Conservation (phyloP, 2,113 vertebrate genomes). For the Thalassarche chlororhynchos region DNA sequence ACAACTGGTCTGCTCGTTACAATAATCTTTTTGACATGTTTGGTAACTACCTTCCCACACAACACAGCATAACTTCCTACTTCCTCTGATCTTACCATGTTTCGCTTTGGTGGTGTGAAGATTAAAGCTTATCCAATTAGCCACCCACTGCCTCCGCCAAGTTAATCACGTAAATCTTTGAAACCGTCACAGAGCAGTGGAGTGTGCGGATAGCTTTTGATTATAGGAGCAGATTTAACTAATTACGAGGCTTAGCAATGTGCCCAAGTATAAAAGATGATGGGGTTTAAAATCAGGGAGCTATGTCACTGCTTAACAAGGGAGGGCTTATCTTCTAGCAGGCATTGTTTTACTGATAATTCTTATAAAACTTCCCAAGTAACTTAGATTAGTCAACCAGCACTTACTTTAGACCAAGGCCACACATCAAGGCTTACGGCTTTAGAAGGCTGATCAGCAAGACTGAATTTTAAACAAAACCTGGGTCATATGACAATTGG, state of each 20-base stretch:
- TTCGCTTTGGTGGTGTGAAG: constrained; percentile 82
- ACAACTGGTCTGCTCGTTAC: constrained; percentile 43
- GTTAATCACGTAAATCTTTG: constrained; percentile 83
- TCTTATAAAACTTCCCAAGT: constrained; percentile 67
- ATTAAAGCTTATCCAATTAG: constrained; percentile 95
- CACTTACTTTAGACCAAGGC: constrained; percentile 76
- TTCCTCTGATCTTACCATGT: constrained; percentile 59
- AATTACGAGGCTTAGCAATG: constrained; percentile 81
- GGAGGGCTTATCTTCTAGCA: constrained; percentile 74
- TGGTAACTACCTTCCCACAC: constrained; percentile 75
- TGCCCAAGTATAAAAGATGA: constrained; percentile 74
- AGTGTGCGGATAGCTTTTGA: constrained; percentile 69
- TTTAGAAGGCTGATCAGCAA: constrained; percentile 55
- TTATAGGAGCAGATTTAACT: constrained; percentile 82
- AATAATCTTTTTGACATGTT: constrained; percentile 82
- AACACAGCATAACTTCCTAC: constrained; percentile 76
- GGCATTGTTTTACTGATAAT: constrained; percentile 75
- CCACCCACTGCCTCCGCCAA: constrained; percentile 76
- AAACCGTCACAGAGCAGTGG: constrained; percentile 73
- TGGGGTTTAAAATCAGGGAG: constrained; percentile 70
- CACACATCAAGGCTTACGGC: constrained; percentile 79
- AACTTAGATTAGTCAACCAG: constrained; percentile 84
- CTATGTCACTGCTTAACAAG: constrained; percentile 70
- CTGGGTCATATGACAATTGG: constrained; percentile 69
- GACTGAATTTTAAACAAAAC: constrained; percentile 62